Evolutionary conservation across 1,140 invertebrate genomes (phyloP).

Genomic region (Zaprionus ghesquierei): DNA sequence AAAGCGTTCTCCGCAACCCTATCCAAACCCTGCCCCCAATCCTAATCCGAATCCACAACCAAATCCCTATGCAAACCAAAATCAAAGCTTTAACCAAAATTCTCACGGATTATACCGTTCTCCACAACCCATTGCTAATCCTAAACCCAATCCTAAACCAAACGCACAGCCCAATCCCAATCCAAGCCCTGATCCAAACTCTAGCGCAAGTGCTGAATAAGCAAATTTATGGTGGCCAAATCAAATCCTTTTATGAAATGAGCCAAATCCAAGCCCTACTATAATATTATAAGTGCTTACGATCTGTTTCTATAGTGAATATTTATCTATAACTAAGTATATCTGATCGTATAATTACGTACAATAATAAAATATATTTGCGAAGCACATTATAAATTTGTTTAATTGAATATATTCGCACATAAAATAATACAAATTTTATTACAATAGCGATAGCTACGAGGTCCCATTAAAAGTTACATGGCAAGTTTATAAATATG

Average conservation of each 20-base stretch:
- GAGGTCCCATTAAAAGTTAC: neutral
- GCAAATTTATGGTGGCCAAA: no score
- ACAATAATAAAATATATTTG: neutral
- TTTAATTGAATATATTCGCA: neutral
- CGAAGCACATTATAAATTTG: neutral
- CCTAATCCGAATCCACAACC: neutral
- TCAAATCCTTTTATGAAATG: no score
- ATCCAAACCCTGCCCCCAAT: neutral
- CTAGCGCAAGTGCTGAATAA: neutral
- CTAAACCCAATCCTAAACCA: no score
- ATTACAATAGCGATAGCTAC: conserved; percentile 15
- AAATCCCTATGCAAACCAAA: no score
- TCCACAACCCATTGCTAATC: no score
- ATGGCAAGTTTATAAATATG: conserved; percentile 22
- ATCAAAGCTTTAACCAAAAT: neutral
- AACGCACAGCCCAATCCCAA: neutral
- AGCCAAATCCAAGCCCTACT: no score
- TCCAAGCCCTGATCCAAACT: neutral
- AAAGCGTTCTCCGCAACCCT: neutral
- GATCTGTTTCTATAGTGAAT: no score
- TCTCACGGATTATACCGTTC: no score
- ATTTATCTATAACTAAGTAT: neutral
- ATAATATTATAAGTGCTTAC: no score
- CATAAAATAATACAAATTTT: no score
- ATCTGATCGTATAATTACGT: neutral